These are phyloP conservation scores for Ceratoteleas bidentatus DNA, from an alignment of 1,140 invertebrate genomes.

Conservation along the genomic window DNA sequence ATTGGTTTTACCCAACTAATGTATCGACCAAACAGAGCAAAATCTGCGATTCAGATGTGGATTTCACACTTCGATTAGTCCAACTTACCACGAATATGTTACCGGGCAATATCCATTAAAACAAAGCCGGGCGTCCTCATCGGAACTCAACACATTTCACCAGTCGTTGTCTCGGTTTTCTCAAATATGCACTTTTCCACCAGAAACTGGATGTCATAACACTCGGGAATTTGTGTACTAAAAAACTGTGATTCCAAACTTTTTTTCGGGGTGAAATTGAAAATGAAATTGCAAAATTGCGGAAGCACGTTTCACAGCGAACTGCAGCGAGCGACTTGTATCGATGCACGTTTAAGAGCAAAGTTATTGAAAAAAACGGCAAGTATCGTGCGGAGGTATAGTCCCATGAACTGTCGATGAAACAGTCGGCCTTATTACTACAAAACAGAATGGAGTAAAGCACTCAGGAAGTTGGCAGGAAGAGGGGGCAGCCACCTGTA, in stretches of 20 bases:
- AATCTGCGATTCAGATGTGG: neutral
- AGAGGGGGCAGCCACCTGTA: conserved; percentile 70
- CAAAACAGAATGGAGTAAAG: conserved; percentile 71
- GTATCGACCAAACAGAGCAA: neutral
- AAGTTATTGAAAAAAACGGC: conserved; percentile 2
- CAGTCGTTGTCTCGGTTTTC: neutral
- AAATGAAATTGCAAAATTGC: neutral
- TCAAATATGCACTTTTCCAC: neutral
- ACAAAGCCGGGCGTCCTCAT: neutral
- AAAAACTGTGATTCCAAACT: neutral
- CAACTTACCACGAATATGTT: conserved; percentile 62
- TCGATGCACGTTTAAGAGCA: neutral
- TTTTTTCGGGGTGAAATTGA: neutral
- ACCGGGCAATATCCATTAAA: conserved; percentile 51
- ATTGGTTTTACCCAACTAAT: neutral
- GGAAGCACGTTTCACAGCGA: too few species aligned
- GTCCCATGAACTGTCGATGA: conserved; percentile 65
- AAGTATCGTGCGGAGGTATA: conserved; percentile 32
- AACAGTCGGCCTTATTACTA: conserved; percentile 69
- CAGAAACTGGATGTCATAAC: neutral
- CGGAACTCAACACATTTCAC: conserved; percentile 18
- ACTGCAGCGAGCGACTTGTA: neutral
- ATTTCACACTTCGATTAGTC: neutral
- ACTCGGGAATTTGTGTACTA: neutral
- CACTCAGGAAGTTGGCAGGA: conserved; percentile 70